Evolutionary conservation across 2,797 vertebrate species (phyloP).

Genomic region (Dipus sagitta): DNA sequence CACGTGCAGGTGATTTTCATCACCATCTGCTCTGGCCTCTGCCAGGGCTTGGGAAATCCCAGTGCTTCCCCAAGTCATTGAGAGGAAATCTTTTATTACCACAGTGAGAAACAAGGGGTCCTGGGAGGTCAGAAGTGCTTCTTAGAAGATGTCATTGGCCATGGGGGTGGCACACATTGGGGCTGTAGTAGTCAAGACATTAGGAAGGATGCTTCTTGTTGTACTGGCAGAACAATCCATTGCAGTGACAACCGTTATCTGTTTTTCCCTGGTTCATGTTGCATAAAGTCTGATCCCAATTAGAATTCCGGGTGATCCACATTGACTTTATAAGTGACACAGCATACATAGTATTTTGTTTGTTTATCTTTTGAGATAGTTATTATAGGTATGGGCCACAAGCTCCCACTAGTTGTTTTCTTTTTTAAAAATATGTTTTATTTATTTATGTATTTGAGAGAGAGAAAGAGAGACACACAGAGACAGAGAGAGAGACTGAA

Average conservation of each 20-base stretch:
- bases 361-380: not conserved
- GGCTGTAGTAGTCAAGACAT: rapidly evolving
- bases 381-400: not conserved
- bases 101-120: not conserved
- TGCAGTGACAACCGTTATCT: not conserved
- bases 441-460: not conserved
- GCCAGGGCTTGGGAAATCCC: not conserved
- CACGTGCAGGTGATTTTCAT: too few species aligned
- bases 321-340: not conserved
- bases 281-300: not conserved
- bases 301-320: not conserved
- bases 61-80: not conserved
- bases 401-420: not conserved
- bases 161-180: too few species aligned
- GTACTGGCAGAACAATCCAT: not conserved
- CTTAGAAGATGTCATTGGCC: not conserved
- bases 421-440: not conserved
- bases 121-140: not conserved
- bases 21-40: not conserved
- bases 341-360: not conserved
- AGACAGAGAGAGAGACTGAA: too few species aligned
- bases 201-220: not conserved
- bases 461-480: too few species aligned
- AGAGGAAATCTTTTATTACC: not conserved
- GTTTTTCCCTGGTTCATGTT: not conserved